Percentiles rank a stretch among this genome's conserved stretches.
Evolutionary conservation across 64 coral and sea anemone species (phyloP).

Genomic region (Trachythela sp.): DNA sequence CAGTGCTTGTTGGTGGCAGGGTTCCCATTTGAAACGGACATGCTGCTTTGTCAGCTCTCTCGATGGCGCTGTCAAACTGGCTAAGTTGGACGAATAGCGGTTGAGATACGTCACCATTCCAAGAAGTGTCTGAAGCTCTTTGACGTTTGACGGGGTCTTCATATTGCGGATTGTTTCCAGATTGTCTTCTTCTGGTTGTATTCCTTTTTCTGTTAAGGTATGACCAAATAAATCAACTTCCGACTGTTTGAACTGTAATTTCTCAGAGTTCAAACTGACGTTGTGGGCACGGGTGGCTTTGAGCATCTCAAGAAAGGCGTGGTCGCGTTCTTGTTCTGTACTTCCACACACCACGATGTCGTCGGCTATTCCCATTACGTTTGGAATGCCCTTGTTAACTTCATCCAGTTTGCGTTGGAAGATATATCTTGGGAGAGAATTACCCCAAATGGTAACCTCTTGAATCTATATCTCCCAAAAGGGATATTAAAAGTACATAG

Average conservation of each 20-base stretch:
- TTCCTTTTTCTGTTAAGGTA: constrained; percentile 33
- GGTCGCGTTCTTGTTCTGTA: neutral
- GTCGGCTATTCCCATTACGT: neutral
- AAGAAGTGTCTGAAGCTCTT: constrained; percentile 41
- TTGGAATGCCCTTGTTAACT: neutral
- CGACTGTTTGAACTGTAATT: constrained; percentile 48
- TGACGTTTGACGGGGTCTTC: constrained; percentile 11
- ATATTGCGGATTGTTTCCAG: constrained; percentile 33
- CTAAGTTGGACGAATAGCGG: constrained; percentile 35
- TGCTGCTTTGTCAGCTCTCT: constrained; percentile 45
- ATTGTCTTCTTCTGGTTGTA: constrained; percentile 40
- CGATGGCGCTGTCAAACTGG: constrained; percentile 48
- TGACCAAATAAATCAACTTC: constrained; percentile 52
- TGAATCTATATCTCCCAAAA: neutral
- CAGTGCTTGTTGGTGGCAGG: constrained; percentile 31
- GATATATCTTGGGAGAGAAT: neutral
- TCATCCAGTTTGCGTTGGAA: neutral
- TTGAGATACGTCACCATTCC: constrained; percentile 63
- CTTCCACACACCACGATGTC: neutral
- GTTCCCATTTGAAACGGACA: constrained; percentile 54
- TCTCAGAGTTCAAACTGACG: constrained; percentile 46
- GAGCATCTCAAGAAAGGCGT: constrained; percentile 35
- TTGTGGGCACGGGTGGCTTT: constrained; percentile 33
- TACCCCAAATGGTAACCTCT: neutral
- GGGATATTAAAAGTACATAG: constrained; percentile 6